Conservation (phyloP, 2,113 vertebrate species). For the Regulus satrapa region DNA sequence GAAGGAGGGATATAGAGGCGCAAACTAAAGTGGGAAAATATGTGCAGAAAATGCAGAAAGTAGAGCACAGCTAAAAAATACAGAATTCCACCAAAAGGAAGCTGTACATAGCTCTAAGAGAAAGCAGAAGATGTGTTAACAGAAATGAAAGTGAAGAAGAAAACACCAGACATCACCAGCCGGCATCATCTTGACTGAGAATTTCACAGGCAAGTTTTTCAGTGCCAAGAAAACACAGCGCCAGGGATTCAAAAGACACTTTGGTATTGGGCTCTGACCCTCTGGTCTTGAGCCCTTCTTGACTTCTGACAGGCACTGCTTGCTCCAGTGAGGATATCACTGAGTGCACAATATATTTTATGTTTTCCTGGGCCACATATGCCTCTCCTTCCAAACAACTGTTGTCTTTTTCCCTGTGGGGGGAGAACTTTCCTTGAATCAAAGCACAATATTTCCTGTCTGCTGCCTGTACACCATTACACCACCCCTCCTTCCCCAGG, state of each 20-base stretch:
- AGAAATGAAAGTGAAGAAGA: background rate
- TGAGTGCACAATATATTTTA: background rate
- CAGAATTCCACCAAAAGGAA: slow-evolving; percentile 23
- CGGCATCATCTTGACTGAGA: background rate
- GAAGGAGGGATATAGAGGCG: background rate
- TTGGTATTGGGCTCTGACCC: background rate
- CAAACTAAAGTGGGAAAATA: background rate
- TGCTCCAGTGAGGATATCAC: fast-evolving
- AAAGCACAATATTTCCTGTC: background rate
- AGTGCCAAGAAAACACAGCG: background rate
- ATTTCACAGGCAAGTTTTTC: background rate
- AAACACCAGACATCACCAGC: slow-evolving; percentile 30
- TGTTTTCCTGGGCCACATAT: background rate
- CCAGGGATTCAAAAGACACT: background rate
- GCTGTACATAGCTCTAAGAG: background rate
- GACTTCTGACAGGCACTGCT: background rate
- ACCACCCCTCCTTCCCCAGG: background rate
- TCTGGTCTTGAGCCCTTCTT: background rate
- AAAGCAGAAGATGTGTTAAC: slow-evolving; percentile 25
- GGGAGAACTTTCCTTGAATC: background rate
- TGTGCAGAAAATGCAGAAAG: slow-evolving; percentile 8
- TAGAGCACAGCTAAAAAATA: slow-evolving; percentile 20
- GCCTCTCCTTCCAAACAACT: background rate
- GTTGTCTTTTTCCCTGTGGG: background rate
- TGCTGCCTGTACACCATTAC: background rate